phyloP scores from a whole-genome alignment of 2,113 vertebrate genomes.

The Zeus faber region DNA sequence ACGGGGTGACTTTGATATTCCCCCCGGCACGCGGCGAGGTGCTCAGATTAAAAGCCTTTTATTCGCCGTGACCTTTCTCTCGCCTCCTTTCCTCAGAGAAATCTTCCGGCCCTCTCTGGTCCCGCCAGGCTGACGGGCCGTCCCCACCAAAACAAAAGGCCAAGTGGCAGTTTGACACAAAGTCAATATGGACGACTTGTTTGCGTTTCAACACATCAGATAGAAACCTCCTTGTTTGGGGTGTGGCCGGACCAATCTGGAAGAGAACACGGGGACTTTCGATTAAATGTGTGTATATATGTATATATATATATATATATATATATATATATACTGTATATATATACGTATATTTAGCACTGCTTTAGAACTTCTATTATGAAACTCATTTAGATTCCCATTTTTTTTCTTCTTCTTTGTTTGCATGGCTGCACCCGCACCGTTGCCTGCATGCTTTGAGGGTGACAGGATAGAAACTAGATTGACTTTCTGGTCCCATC shows the following conservation, averaged over 20 bases:
- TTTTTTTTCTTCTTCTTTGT: too few relatives aligned
- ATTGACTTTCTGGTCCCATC: too few relatives aligned
- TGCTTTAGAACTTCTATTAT: too few relatives aligned
- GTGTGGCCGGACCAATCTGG: neutral
- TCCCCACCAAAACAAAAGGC: constrained; percentile 39
- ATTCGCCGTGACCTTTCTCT: constrained; percentile 47
- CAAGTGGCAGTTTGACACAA: constrained; percentile 44
- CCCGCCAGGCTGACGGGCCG: constrained; percentile 2
- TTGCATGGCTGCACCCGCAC: too few relatives aligned
- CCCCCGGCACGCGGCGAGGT: constrained; percentile 16
- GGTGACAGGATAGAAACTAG: too few relatives aligned
- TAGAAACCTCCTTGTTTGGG: constrained; percentile 25
- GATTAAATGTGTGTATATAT: neutral
- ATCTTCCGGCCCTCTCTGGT: neutral
- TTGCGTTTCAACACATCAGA: constrained; percentile 24
- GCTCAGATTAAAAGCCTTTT: constrained; percentile 35
- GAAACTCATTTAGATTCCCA: too few relatives aligned
- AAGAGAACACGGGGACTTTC: neutral
- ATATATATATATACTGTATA: neutral
- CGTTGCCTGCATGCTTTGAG: too few relatives aligned
- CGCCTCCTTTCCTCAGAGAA: constrained; percentile 16
- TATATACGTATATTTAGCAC: neutral
- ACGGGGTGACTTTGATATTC: constrained; percentile 32
- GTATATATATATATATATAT: neutral
- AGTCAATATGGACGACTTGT: constrained; percentile 36